phyloP scores from a whole-genome alignment of 1,140 invertebrate genomes.

The Aphelenchoides besseyi region DNA sequence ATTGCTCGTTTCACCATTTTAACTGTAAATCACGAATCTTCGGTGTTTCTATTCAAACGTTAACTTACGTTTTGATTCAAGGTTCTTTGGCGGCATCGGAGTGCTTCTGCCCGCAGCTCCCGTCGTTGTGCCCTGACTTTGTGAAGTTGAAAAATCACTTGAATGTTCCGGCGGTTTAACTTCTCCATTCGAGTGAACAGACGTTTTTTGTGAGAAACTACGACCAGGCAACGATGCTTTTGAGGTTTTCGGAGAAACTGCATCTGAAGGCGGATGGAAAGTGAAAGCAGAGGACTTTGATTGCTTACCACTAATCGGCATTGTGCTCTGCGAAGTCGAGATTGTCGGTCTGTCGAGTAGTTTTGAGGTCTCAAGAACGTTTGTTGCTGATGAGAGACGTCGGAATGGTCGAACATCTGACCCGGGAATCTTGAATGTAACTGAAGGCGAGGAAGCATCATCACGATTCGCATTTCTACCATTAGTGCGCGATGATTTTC shows the following conservation, averaged over 20 bases:
- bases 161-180: conserved; percentile 4
- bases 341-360: neutral
- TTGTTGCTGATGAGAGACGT: conserved; percentile 17
- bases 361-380: neutral
- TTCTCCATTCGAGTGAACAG: neutral
- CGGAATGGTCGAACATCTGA: conserved; percentile 15
- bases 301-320: conserved; percentile 1
- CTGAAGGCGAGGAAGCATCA: conserved; percentile 24
- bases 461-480: conserved; percentile 3
- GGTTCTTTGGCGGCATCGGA: conserved; percentile 6
- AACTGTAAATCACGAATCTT: conserved; percentile 4
- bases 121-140: neutral
- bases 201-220: conserved; percentile 8
- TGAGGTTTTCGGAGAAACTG: neutral
- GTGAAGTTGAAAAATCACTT: neutral
- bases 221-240: neutral
- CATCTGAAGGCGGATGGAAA: neutral
- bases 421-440: conserved; percentile 34
- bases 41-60: neutral
- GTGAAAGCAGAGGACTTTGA: neutral
- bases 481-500: neutral
- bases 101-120: neutral
- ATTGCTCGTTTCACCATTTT: conserved; percentile 48
- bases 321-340: neutral
- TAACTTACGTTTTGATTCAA: conserved; percentile 5